Base-by-base conservation (phyloP, 2,113 vertebrate genomes). In the Scomber colias region DNA sequence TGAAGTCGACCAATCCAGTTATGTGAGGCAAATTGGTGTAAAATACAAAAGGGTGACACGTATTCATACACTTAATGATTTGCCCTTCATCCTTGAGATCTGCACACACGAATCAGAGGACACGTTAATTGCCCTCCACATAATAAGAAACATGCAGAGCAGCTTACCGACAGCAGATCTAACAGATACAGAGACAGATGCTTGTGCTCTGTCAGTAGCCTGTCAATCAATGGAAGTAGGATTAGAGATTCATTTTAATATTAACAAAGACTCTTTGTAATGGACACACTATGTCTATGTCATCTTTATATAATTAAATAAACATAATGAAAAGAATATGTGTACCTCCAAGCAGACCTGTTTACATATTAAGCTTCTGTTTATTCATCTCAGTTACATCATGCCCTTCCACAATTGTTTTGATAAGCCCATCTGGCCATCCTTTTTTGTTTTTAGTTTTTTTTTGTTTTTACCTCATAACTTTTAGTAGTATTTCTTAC, bases 1-100 rank as follows among this genome's bases (percentile, higher is more conserved):
- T 84, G 75, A 79, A 87, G 60, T 57, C 67, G 55, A 81, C 65
- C 71, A 85, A 81, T 80, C 54, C 12, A 0, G 14, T 85, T 85
- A 78, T 69, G 63, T 64, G 74, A 74, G 45, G 60, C 51, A 87
- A 86, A 89, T 79, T 72, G 66, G 48, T 53, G 57, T 71, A 61
- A 76, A 88, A 76, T 69, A 87, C 69, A 82, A 80, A 74, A 10
- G 67, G 48, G 30, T 57, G 46, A 61, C 79, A 44, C 64, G 57
- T 59, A 75, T 79, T 55, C 44, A 31, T 62, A 30, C 74, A 65
- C 50, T 75, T 66, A 80, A 81, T 82, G 55, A 71, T 72, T 68
- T 68, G 51, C 24, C 73, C 68, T 76, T 79, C 63, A 81, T 83
- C 73, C 71, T 83, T 75, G 40, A 72, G 30, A 61, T 68, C 46